These are phyloP conservation scores for Dusona sp. DNA, from an alignment of 2,888 invertebrate species.

Conservation along the genomic window DNA sequence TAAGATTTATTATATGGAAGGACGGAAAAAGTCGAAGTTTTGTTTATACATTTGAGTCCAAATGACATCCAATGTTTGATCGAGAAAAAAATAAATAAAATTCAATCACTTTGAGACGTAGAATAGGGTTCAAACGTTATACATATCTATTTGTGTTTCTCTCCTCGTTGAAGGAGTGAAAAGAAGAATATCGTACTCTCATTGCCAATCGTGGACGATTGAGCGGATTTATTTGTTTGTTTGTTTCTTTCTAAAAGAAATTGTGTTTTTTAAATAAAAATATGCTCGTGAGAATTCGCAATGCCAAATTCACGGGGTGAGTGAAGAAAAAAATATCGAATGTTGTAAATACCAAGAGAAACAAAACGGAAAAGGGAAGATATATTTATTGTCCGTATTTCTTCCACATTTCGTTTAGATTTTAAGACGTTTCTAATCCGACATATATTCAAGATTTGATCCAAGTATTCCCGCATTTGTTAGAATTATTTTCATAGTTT, in stretches of 20 bases:
- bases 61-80: slow-evolving; percentile 20
- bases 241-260: not conserved
- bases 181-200: not conserved
- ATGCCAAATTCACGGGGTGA: slow-evolving; percentile 66
- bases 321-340: slow-evolving; percentile 51
- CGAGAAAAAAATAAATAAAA: slow-evolving; percentile 1
- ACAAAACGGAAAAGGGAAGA: not conserved
- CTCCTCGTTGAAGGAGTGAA: not conserved
- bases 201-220: slow-evolving; percentile 40
- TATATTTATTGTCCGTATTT: slow-evolving; percentile 42
- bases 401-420: slow-evolving; percentile 63
- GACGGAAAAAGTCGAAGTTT: slow-evolving; percentile 30
- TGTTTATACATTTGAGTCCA: slow-evolving; percentile 8
- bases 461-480: not conserved
- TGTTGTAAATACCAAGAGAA: slow-evolving; percentile 62
- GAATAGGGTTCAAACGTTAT: slow-evolving; percentile 37
- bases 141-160: slow-evolving; percentile 44
- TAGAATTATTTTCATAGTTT: not conserved
- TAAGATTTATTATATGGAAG: slow-evolving; percentile 12
- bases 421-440: slow-evolving; percentile 24
- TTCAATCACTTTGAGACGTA: slow-evolving; percentile 49
- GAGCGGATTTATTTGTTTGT: slow-evolving; percentile 37
- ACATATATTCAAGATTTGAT: not conserved
- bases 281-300: slow-evolving; percentile 67
- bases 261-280: not conserved